These are phyloP conservation scores for Ectemnius lituratus DNA, from an alignment of 2,888 invertebrate species.

Conservation along the genomic window DNA sequence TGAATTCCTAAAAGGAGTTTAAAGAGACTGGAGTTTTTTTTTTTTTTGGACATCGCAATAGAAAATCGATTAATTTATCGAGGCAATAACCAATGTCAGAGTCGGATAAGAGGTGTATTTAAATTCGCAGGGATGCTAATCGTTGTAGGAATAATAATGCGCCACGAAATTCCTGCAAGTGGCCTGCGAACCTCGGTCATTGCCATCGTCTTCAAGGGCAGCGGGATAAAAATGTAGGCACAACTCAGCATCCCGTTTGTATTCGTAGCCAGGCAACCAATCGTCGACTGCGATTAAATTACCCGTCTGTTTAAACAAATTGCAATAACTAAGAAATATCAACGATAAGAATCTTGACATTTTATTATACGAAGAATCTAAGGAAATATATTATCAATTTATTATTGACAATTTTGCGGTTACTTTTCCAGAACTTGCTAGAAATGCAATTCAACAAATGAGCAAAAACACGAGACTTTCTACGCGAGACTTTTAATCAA, in stretches of 20 bases:
- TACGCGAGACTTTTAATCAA: too few species aligned
- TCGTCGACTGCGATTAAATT: too few species aligned
- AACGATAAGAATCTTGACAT: too few species aligned
- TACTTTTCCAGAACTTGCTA: too few species aligned
- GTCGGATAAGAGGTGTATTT: not conserved
- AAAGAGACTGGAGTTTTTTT: not conserved
- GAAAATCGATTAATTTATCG: not conserved
- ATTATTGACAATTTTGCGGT: too few species aligned
- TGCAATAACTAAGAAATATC: too few species aligned
- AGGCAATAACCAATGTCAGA: not conserved
- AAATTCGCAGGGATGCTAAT: constrained; percentile 17
- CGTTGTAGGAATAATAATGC: constrained; percentile 13
- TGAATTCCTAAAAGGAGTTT: not conserved
- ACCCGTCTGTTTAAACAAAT: too few species aligned
- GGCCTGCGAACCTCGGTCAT: constrained; percentile 26
- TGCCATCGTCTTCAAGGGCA: constrained; percentile 34
- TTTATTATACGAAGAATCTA: too few species aligned
- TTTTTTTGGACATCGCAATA: not conserved
- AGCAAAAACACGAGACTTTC: too few species aligned
- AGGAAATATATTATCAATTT: too few species aligned
- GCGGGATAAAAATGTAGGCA: constrained; percentile 11
- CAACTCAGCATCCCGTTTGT: not conserved
- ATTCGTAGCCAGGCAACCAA: too few species aligned
- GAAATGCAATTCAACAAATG: too few species aligned
- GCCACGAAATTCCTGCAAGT: constrained; percentile 24